Evolutionary conservation across 2,888 invertebrate genomes (phyloP), one percentile per base, ranked within the genome.

Genomic region (Agelastica alni): DNA sequence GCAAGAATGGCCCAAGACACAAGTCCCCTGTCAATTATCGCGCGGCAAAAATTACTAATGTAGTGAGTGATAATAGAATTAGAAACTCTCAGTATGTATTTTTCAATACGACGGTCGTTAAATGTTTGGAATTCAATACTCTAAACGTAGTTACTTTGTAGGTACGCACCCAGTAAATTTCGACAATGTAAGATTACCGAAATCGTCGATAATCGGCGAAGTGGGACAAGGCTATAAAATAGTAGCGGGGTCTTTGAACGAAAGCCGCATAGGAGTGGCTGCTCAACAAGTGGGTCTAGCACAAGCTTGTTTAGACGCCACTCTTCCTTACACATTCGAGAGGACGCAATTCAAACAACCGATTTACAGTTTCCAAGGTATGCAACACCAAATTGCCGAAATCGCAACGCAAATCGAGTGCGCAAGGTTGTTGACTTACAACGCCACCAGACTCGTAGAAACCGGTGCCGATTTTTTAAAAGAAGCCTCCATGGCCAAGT

Each of bases 401-500:
- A 82, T 92, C 4, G 89, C 88, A 12, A 93, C 93, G 0, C 86
- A 96, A 76, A 83, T 98, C 58, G 96, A 97, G 76, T 88, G 89
- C 3, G 94, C 96, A 0, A 84, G 95, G 34, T 79, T 97, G 37
- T 79, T 98, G 49, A 89, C 92, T 1, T 98, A 98, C 80, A 98
- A 98, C 77, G 96, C 97, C 0, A 96, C 96, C 0, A 80, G 98
- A 60, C 79, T 94, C 63, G 90, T 92, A 65, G 96, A 97, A 71
- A 84, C 88, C 36, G 91, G 91, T 1, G 74, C 83, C 34, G 88
- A 91, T 0, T 92, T 93, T 74, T 85, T 90, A 22, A 96, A 96
- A 78, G 89, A 97, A 76, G 97, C 96, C 0, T 91, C 97, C 0
- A 97, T 98, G 95, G 95, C 96, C 1, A 98, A 98, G 80, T 89